Conservation (phyloP, 2,888 invertebrate genomes). For the Geotrupes spiniger region DNA sequence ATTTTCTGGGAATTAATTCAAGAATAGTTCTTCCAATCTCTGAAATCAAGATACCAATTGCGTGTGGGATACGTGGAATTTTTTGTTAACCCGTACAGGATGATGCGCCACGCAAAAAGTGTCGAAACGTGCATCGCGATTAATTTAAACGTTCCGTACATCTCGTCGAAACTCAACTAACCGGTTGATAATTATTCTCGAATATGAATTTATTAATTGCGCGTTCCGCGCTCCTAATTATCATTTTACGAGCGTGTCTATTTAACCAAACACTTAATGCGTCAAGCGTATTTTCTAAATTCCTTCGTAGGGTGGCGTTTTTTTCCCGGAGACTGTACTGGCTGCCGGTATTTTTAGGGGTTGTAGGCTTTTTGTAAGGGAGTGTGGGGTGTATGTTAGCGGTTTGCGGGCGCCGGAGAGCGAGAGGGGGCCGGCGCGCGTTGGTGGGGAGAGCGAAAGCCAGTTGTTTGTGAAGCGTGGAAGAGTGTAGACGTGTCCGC, state of each 20-base stretch:
- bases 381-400: constrained; percentile 44
- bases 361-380: constrained; percentile 49
- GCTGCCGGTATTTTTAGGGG: constrained; percentile 48
- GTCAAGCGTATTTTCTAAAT: constrained; percentile 2
- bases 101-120: too few relatives aligned
- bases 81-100: too few relatives aligned
- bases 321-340: constrained; percentile 35
- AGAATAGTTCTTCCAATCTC: too few relatives aligned
- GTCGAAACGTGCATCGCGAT: too few relatives aligned
- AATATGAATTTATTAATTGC: too few relatives aligned
- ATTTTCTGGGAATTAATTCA: too few relatives aligned
- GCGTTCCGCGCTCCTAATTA: too few relatives aligned
- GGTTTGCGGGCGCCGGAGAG: constrained; percentile 37
- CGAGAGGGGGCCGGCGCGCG: constrained; percentile 12
- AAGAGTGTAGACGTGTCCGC: constrained; percentile 32
- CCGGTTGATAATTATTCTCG: too few relatives aligned
- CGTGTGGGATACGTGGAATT: too few relatives aligned
- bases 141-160: not conserved
- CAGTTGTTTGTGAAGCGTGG: constrained; percentile 44
- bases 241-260: too few relatives aligned
- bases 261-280: constrained; percentile 17
- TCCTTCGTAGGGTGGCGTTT: constrained; percentile 13
- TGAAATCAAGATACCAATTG: too few relatives aligned
- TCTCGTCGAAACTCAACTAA: not conserved
- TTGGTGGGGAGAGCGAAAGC: constrained; percentile 30